Evolutionary conservation across 2,888 invertebrate genomes (phyloP), one percentile per base, ranked within the genome.

Genomic region (Ophioninae sp.): DNA sequence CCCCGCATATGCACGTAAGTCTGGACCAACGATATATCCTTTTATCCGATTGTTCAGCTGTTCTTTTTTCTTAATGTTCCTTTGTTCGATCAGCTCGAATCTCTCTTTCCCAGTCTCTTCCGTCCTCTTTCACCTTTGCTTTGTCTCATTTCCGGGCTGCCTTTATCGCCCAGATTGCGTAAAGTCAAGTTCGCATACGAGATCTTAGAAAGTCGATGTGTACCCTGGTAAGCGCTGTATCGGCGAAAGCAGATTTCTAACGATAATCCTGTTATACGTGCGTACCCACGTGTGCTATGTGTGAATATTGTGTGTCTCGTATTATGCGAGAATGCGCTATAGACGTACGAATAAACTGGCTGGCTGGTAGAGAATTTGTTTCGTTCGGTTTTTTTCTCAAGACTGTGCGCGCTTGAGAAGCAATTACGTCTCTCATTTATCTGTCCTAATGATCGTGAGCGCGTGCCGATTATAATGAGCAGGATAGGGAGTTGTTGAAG

Each of bases 181-280:
- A 87, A 87, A 88, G 86, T 88, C 87, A 86, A 89, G 86, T 86
- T 88, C 86, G 79, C 51, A 86, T 82, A 22, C 77, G 79, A 78
- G 85, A 82, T 77, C 30, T 80, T 88, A 87, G 87, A 89, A 89
- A 89, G 87, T 88, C 67, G 64, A 78, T 67, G 39, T 69, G 39
- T 79, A 69, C 71, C 23, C 51, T 73, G 37, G 63, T 73, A 37
- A 56, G 77, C 58, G 68, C 68, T 51, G 41, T 82, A 20, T 77
- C 75, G 73, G 85, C 80, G 86, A 85, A 85, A 85, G 85, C 72
- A 63, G 85, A 81, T 87, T 85, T 86, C 84, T 86, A 85, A 85
- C 83, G 82, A 84, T 83, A 83, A 85, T 79, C 64, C 30, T 44
- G 44, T 58, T 61, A n/a, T 59, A 83, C 67, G 67, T 72, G 23